Conservation (phyloP, 1,140 invertebrate genomes). For the Acarapis woodi region DNA sequence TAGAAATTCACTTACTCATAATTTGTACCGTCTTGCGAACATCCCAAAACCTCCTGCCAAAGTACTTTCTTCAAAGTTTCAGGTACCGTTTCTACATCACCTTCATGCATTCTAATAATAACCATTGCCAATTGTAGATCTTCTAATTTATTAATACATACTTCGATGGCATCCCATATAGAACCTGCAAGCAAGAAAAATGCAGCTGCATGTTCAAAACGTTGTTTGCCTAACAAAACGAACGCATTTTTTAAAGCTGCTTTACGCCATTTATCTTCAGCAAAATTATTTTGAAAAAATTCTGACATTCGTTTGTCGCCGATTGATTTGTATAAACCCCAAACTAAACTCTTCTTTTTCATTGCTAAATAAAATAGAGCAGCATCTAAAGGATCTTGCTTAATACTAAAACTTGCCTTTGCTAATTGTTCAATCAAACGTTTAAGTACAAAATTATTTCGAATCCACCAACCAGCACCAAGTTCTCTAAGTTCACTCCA, state of each 20-base stretch:
- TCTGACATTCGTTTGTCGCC: slow-evolving; percentile 71
- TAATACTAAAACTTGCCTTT: slow-evolving; percentile 56
- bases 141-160: slow-evolving; percentile 63
- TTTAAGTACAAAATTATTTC: slow-evolving; percentile 48
- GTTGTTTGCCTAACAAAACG: slow-evolving; percentile 70
- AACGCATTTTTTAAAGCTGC: slow-evolving; percentile 94
- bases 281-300: slow-evolving; percentile 87
- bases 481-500: slow-evolving; percentile 79
- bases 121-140: slow-evolving; percentile 90
- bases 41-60: slow-evolving; percentile 32
- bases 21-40: slow-evolving; percentile 21
- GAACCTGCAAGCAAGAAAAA: slow-evolving; percentile 79
- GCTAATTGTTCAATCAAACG: slow-evolving; percentile 62
- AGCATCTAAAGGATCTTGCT: slow-evolving; percentile 84
- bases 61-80: slow-evolving; percentile 39
- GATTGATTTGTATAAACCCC: slow-evolving; percentile 58
- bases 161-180: slow-evolving; percentile 76
- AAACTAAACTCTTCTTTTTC: slow-evolving; percentile 89
- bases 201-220: slow-evolving; percentile 35
- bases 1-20: slow-evolving; percentile 33
- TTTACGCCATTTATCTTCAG: slow-evolving; percentile 71
- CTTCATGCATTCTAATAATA: slow-evolving; percentile 66
- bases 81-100: slow-evolving; percentile 36
- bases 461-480: slow-evolving; percentile 87
- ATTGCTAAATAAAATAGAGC: slow-evolving; percentile 91